Percentiles rank a stretch among this genome's conserved stretches.
Evolutionary conservation across 2,797 vertebrate species (phyloP).

Genomic region (Enteromius argenteus): DNA sequence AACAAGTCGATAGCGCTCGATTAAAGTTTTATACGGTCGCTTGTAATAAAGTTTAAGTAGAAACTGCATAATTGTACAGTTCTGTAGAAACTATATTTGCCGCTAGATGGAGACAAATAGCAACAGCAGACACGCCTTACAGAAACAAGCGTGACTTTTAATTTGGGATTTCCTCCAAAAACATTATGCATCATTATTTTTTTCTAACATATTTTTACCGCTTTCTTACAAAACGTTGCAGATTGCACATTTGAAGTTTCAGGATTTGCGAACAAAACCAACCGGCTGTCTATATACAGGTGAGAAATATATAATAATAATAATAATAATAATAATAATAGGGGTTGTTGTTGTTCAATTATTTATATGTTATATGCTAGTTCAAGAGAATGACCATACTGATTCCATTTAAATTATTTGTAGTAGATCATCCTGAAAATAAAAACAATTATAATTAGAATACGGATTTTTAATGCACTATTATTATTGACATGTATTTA

Average conservation of each 20-base stretch:
- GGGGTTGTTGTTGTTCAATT: no score
- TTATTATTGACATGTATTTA: neutral
- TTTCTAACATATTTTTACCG: neutral
- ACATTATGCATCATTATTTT: neutral
- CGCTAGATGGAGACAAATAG: conserved; percentile 28
- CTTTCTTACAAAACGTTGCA: neutral
- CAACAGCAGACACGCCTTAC: neutral
- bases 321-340: no score
- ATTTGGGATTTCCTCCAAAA: neutral
- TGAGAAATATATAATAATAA: no score
- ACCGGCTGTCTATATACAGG: no score
- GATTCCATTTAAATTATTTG: neutral
- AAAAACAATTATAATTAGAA: neutral
- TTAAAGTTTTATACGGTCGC: neutral
- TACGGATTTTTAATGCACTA: neutral
- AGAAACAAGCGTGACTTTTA: neutral
- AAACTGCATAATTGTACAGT: neutral
- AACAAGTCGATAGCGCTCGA: neutral
- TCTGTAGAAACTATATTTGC: neutral
- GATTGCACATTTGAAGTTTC: neutral
- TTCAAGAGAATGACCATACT: neutral
- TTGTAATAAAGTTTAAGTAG: neutral
- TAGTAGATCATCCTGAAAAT: neutral
- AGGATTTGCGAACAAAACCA: no score
- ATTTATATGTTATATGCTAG: neutral